A percentile compares a stretch with the other conserved stretches of the same genome.
Evolutionary conservation across 2,797 vertebrate genomes (phyloP).

Genomic region (Coregonus ussuriensis): DNA sequence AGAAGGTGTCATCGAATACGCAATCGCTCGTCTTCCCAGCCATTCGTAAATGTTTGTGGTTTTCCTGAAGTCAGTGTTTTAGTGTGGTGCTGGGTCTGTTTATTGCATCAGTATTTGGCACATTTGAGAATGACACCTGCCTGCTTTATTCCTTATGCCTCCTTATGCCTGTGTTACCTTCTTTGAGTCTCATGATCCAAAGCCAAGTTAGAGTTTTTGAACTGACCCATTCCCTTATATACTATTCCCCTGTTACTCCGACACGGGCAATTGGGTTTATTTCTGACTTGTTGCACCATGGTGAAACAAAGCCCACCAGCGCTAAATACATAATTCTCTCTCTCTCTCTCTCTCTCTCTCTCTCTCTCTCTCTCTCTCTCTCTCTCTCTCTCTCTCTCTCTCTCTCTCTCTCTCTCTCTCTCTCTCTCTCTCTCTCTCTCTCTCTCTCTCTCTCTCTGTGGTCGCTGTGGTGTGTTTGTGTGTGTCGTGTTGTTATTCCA

Average conservation of each 20-base stretch:
- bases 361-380: too few species aligned
- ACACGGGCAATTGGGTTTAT: conserved; percentile 66
- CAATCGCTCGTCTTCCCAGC: background rate
- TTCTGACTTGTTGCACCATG: conserved; percentile 58
- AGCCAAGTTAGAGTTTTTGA: background rate
- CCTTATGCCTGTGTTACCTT: too few species aligned
- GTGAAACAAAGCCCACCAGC: conserved; percentile 58
- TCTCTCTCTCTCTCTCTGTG: background rate
- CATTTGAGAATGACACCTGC: too few species aligned
- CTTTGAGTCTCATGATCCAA: background rate
- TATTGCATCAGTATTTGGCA: too few species aligned
- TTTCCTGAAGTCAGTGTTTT: too few species aligned
- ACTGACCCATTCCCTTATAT: conserved; percentile 22
- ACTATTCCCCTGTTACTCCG: conserved; percentile 24
- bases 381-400: too few species aligned
- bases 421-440: too few species aligned
- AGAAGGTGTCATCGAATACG: too few species aligned
- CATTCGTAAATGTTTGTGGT: too few species aligned
- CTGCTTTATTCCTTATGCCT: too few species aligned
- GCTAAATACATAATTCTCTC: conserved; percentile 52
- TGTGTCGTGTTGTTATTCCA: background rate
- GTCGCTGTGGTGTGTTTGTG: background rate
- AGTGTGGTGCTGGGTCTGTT: too few species aligned
- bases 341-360: background rate
- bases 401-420: too few species aligned